Evolutionary conservation across 2,888 invertebrate species (phyloP).

Genomic region (Aquatica leii): DNA sequence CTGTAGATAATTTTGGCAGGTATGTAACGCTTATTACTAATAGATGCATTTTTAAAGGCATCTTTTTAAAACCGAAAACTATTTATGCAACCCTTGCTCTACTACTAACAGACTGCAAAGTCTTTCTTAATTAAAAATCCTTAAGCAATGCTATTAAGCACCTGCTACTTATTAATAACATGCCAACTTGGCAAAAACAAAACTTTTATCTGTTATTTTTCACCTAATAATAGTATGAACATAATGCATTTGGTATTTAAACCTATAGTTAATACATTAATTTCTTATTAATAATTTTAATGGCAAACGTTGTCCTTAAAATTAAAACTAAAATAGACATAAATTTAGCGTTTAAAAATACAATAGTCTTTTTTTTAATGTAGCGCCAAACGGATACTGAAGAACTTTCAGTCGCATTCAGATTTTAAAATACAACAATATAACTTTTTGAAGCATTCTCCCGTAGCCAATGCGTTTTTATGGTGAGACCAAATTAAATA

Average conservation of each 20-base stretch:
- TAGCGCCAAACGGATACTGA: conserved; percentile 52
- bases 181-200: conserved; percentile 36
- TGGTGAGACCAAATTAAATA: conserved; percentile 46
- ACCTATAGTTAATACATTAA: conserved; percentile 14
- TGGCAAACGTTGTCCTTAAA: too few relatives aligned
- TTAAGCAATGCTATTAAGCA: conserved; percentile 34
- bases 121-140: conserved; percentile 34
- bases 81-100: conserved; percentile 34
- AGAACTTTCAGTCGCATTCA: conserved; percentile 42
- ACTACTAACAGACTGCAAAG: conserved; percentile 19
- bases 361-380: conserved; percentile 3
- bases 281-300: background rate
- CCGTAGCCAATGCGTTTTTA: conserved; percentile 44
- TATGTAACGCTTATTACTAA: conserved; percentile 53
- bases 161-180: conserved; percentile 36
- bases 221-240: conserved; percentile 33
- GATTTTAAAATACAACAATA: conserved; percentile 52
- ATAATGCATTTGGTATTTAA: conserved; percentile 33
- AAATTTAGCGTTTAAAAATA: too few relatives aligned
- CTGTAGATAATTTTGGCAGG: conserved; percentile 68
- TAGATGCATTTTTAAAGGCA: too few relatives aligned
- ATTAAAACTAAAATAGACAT: too few relatives aligned
- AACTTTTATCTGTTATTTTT: conserved; percentile 30
- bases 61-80: background rate
- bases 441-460: conserved; percentile 53